phyloP scores from a whole-genome alignment of 92 coral and sea anemone genomes.

The Zoanthus solanderi region DNA sequence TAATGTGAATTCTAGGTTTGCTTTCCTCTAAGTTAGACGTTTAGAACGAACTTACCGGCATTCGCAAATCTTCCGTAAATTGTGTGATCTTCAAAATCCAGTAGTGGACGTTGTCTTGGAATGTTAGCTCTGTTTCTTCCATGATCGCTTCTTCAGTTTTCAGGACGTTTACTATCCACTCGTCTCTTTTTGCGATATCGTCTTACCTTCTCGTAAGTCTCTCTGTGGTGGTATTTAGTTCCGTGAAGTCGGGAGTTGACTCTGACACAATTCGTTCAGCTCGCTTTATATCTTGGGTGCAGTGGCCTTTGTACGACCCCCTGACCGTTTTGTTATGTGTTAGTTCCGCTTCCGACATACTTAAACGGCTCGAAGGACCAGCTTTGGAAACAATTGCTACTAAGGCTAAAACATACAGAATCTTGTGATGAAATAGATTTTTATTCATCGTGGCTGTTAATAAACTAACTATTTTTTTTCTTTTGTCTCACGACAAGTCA shows the following conservation, averaged over 20 bases:
- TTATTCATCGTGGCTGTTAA: no score
- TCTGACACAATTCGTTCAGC: constrained; percentile 54
- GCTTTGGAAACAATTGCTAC: no score
- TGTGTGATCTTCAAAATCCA: constrained; percentile 43
- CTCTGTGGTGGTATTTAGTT: constrained; percentile 48
- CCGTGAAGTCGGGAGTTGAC: constrained; percentile 26
- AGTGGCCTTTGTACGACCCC: constrained; percentile 60
- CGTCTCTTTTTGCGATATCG: constrained; percentile 28
- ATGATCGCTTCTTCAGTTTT: constrained; percentile 40
- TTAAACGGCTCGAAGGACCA: no score
- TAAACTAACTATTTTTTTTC: no score
- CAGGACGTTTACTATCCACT: constrained; percentile 20
- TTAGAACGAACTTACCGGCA: constrained; percentile 58
- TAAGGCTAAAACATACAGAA: no score
- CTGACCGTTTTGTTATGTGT: constrained; percentile 53
- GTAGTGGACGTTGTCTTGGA: constrained; percentile 32
- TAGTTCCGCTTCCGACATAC: no score
- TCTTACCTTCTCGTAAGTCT: constrained; percentile 46
- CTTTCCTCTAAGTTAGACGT: neutral
- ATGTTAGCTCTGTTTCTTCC: constrained; percentile 49
- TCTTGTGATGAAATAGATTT: no score
- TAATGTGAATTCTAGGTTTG: constrained; percentile 11
- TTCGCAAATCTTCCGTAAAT: constrained; percentile 20
- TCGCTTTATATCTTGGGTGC: constrained; percentile 63
- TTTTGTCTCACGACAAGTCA: no score